Conservation (phyloP, 2,113 vertebrate genomes). For the Anser brachyrhynchus region DNA sequence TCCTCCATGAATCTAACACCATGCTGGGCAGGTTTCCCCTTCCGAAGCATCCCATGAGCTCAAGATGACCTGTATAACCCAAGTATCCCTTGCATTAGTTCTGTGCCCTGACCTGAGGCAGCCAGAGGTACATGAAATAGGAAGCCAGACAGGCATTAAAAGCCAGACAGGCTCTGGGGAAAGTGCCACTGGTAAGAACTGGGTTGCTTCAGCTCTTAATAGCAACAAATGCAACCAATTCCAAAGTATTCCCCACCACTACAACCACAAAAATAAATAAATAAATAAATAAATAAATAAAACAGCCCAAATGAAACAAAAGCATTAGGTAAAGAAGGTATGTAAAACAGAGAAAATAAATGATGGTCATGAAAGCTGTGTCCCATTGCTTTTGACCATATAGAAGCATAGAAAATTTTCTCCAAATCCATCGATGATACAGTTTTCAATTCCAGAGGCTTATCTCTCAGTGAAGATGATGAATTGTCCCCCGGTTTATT, state of each 20-base stretch:
- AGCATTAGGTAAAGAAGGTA: neutral
- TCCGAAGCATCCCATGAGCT: neutral
- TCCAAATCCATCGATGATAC: neutral
- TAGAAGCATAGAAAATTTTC: neutral
- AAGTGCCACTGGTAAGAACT: neutral
- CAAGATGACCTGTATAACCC: neutral
- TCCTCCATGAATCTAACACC: neutral
- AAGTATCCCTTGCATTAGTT: neutral
- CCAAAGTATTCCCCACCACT: neutral
- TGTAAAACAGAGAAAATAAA: neutral
- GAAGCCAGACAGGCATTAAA: neutral
- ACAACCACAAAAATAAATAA: neutral
- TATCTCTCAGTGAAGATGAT: neutral
- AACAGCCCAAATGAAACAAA: neutral
- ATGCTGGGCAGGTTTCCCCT: neutral
- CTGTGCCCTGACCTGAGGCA: neutral
- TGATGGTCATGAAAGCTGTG: accelerated
- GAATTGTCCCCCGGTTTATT: neutral
- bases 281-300: neutral
- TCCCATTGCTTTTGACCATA: neutral
- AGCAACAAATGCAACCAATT: neutral
- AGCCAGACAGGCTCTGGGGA: neutral
- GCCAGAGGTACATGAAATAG: neutral
- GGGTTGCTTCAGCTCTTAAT: neutral
- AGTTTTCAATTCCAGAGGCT: neutral